Conservation (phyloP, 2,888 invertebrate genomes). For the Lycophotia porphyrea region DNA sequence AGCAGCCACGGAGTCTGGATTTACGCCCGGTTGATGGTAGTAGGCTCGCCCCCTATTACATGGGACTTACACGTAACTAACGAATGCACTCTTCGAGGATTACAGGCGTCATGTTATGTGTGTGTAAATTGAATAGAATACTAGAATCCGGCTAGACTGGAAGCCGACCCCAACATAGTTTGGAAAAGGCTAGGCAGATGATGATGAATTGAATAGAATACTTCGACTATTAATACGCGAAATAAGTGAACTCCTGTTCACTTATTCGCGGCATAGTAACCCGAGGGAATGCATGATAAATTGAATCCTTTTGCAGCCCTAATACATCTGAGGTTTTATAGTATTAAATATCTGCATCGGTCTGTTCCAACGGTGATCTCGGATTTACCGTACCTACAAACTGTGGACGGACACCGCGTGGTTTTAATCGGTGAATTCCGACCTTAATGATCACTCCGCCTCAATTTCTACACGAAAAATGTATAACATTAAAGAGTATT, state of each 20-base stretch:
- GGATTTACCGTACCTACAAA: neutral
- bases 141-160: too few species aligned
- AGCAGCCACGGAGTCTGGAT: too few species aligned
- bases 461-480: constrained; percentile 5
- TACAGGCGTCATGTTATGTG: too few species aligned
- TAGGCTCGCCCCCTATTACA: too few species aligned
- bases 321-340: constrained; percentile 5
- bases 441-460: constrained; percentile 5
- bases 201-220: constrained; percentile 17
- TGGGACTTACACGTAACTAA: too few species aligned
- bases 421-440: constrained; percentile 2
- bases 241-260: too few species aligned
- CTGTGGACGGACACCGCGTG: neutral
- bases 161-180: too few species aligned
- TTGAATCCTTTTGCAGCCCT: constrained; percentile 20
- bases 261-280: neutral
- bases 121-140: too few species aligned
- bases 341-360: constrained; percentile 2
- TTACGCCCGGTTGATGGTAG: too few species aligned
- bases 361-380: neutral
- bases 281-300: constrained; percentile 13
- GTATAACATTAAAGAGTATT: constrained; percentile 6
- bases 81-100: too few species aligned
- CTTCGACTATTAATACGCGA: too few species aligned
- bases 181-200: too few species aligned